Percentiles rank a stretch among this genome's conserved stretches.
These are phyloP conservation scores for Sebastes matsubarae DNA, from an alignment of 2,797 vertebrate genomes.

Conservation along the genomic window DNA sequence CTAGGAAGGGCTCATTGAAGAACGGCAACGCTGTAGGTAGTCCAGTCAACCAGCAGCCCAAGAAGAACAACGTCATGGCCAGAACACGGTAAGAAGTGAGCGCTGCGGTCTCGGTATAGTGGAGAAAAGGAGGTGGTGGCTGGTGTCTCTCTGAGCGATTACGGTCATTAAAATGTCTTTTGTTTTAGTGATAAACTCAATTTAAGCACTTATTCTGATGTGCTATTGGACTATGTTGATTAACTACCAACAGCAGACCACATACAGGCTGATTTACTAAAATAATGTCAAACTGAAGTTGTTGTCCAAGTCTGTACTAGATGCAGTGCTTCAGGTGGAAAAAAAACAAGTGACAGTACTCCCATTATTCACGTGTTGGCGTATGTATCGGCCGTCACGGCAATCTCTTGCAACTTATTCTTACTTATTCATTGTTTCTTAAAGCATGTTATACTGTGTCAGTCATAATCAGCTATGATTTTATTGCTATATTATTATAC, in stretches of 20 bases:
- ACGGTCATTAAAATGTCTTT: neutral
- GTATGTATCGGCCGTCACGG: too few relatives aligned
- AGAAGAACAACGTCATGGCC: constrained; percentile 99
- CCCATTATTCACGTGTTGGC: too few relatives aligned
- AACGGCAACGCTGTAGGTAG: constrained; percentile 90
- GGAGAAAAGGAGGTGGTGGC: neutral
- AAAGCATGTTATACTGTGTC: too few relatives aligned
- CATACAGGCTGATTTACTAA: neutral
- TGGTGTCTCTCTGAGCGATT: neutral
- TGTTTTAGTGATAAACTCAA: neutral
- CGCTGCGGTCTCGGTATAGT: neutral
- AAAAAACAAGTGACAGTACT: too few relatives aligned
- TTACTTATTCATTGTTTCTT: too few relatives aligned
- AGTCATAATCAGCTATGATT: too few relatives aligned
- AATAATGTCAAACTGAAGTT: neutral
- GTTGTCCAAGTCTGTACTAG: neutral
- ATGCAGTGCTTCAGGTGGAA: neutral
- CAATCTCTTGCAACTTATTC: too few relatives aligned
- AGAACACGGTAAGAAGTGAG: constrained; percentile 89
- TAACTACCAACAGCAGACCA: neutral
- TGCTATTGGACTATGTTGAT: neutral
- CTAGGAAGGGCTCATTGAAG: constrained; percentile 96
- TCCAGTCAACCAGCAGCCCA: constrained; percentile 97
- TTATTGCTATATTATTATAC: too few relatives aligned
- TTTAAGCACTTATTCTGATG: neutral